A percentile compares a stretch with the other conserved stretches of the same genome.
phyloP scores from a whole-genome alignment of 2,888 invertebrate species.

The Synanthedon myopaeformis region DNA sequence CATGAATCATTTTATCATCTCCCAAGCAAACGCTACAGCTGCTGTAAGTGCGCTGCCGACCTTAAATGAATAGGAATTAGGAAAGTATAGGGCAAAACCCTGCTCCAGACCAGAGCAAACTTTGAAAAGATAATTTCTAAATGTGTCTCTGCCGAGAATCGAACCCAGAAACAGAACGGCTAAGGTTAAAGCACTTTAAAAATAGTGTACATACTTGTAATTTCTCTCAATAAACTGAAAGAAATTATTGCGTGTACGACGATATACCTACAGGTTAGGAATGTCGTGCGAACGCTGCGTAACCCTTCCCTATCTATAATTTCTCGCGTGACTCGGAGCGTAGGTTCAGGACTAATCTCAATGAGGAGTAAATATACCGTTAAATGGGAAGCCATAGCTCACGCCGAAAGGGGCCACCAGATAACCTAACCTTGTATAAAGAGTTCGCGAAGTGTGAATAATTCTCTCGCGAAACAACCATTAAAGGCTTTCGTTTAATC shows the following conservation, averaged over 20 bases:
- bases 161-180: no score
- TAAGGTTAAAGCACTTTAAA: no score
- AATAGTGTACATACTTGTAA: no score
- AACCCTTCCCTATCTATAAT: not conserved
- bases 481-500: no score
- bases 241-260: not conserved
- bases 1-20: no score
- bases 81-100: no score
- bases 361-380: constrained; percentile 22
- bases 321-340: not conserved
- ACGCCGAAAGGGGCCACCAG: constrained; percentile 35
- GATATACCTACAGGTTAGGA: not conserved
- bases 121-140: no score
- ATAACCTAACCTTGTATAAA: constrained; percentile 31
- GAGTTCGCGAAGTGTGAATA: not conserved
- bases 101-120: no score
- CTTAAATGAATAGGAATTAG: no score
- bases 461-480: not conserved
- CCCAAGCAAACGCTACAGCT: no score
- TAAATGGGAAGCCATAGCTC: constrained; percentile 24
- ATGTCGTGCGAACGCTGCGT: not conserved
- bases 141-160: no score
- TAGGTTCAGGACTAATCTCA: not conserved
- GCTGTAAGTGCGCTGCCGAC: no score
- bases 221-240: not conserved